Evolutionary conservation across 2,888 invertebrate species (phyloP).

Genomic region (Acrobeloides nanus): DNA sequence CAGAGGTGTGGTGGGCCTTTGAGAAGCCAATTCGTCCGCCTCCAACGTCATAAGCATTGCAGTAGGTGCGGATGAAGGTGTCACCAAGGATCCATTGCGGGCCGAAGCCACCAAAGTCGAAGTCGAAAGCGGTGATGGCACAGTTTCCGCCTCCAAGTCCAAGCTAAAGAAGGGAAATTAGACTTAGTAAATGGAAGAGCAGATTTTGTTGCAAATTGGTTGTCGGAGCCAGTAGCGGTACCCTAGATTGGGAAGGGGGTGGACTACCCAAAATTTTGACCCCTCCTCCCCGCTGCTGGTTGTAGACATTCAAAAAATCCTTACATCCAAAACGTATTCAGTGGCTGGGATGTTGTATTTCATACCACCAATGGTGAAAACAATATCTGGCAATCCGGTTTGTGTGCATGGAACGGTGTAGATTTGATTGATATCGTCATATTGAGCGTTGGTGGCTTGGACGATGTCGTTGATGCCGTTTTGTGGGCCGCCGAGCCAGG

Average conservation of each 20-base stretch:
- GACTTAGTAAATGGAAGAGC: too few species aligned
- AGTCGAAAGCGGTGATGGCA: too few species aligned
- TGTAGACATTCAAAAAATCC: too few species aligned
- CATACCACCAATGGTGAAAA: slow-evolving; percentile 36
- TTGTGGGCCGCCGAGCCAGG: slow-evolving; percentile 10
- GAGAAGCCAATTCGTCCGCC: slow-evolving; percentile 35
- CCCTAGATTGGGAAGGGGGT: too few species aligned
- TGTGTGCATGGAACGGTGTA: slow-evolving; percentile 37
- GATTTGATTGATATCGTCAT: slow-evolving; percentile 15
- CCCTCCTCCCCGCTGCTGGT: too few species aligned
- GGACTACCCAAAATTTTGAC: too few species aligned
- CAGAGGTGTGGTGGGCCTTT: slow-evolving; percentile 20
- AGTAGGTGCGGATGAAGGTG: slow-evolving; percentile 25
- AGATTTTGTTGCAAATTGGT: too few species aligned
- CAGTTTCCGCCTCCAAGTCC: too few species aligned
- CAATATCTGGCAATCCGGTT: too few species aligned
- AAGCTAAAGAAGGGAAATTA: too few species aligned
- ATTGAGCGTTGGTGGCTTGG: slow-evolving; percentile 25
- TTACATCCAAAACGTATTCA: slow-evolving; percentile 43
- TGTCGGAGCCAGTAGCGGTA: too few species aligned
- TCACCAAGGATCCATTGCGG: slow-evolving; percentile 17
- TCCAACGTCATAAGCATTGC: slow-evolving; percentile 38
- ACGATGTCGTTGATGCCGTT: slow-evolving; percentile 5
- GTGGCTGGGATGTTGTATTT: slow-evolving; percentile 34
- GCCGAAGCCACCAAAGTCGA: slow-evolving; percentile 14